Percentiles rank a stretch among this genome's conserved stretches.
These are phyloP conservation scores for Ciconia nigra DNA, from an alignment of 2,797 vertebrate species.

Conservation along the genomic window DNA sequence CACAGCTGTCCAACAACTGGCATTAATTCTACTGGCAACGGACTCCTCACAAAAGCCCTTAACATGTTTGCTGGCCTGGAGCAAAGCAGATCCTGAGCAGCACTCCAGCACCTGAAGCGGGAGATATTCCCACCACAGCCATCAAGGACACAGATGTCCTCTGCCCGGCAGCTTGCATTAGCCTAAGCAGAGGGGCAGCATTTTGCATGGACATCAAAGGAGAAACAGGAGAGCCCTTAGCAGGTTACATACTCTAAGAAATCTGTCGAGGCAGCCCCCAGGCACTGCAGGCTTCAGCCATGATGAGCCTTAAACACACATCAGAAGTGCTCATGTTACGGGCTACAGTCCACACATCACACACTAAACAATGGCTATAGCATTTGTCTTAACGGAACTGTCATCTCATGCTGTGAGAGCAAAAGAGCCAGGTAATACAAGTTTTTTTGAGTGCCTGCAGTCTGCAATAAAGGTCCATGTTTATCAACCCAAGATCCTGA, in stretches of 20 bases:
- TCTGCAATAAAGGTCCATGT: not conserved
- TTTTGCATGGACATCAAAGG: accelerated
- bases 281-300: not conserved
- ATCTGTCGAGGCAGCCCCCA: not conserved
- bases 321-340: not conserved
- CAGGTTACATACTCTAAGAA: not conserved
- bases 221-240: not conserved
- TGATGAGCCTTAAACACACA: not conserved
- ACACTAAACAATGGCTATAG: not conserved
- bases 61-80: not conserved
- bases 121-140: not conserved
- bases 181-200: not conserved
- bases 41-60: not conserved
- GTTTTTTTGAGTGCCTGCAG: not conserved
- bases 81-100: not conserved
- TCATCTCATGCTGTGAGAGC: not conserved
- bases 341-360: not conserved
- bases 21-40: not conserved
- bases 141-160: not conserved
- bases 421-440: not conserved
- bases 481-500: not conserved
- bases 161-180: not conserved
- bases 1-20: not conserved
- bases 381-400: not conserved
- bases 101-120: not conserved